phyloP scores from a whole-genome alignment of 2,113 vertebrate species.

The Psilopogon haemacephalus region DNA sequence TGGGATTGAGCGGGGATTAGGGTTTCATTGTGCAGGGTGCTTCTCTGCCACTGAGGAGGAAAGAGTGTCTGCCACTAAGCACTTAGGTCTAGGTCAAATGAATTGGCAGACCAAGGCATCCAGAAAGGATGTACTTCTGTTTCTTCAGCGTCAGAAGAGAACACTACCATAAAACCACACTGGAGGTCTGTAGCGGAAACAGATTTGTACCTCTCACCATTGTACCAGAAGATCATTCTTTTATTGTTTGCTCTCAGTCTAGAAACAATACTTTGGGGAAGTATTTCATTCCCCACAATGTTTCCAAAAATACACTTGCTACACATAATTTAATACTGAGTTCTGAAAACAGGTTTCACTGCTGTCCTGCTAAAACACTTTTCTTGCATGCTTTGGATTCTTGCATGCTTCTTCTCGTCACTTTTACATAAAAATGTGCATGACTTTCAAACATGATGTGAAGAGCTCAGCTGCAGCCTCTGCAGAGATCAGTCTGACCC shows the following conservation, averaged over 20 bases:
- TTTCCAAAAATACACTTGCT: background rate
- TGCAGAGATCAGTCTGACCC: background rate
- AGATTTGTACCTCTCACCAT: background rate
- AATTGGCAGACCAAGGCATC: background rate
- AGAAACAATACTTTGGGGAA: background rate
- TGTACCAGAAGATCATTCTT: background rate
- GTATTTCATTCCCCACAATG: background rate
- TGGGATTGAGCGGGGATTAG: background rate
- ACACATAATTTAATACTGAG: background rate
- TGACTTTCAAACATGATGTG: background rate
- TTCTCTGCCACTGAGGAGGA: background rate
- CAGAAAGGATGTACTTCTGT: background rate
- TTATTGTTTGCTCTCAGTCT: background rate
- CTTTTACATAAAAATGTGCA: background rate
- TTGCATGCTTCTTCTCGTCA: background rate
- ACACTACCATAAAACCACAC: background rate
- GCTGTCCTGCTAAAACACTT: background rate
- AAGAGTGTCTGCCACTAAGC: background rate
- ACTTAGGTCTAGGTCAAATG: background rate
- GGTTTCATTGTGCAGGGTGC: background rate
- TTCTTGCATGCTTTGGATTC: background rate
- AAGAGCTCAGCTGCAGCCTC: conserved; percentile 2
- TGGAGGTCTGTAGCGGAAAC: background rate
- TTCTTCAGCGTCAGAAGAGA: background rate
- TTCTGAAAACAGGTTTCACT: background rate